Conservation (phyloP, 2,113 vertebrate species). For the Phylloscopus whistleri region DNA sequence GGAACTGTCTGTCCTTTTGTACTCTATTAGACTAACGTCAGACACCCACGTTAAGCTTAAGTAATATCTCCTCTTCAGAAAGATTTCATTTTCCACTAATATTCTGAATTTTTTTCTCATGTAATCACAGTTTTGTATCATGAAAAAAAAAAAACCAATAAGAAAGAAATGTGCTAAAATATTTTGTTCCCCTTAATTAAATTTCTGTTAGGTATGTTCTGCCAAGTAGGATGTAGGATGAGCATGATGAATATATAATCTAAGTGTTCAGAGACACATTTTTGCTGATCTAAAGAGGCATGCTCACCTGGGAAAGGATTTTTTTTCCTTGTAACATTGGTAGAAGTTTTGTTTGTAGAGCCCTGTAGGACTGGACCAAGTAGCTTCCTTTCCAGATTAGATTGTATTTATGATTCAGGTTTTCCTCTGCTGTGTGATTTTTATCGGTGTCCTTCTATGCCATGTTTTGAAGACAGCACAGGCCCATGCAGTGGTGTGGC, state of each 20-base stretch:
- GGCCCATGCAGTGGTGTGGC: background rate
- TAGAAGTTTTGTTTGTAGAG: background rate
- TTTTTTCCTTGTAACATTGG: background rate
- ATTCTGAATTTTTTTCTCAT: background rate
- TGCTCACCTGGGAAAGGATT: background rate
- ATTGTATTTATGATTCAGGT: background rate
- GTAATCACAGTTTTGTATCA: background rate
- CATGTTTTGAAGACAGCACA: background rate
- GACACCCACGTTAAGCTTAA: background rate
- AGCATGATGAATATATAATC: background rate
- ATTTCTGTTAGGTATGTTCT: background rate
- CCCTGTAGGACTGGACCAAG: background rate
- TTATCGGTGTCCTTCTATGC: background rate
- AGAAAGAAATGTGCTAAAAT: background rate
- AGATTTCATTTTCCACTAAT: background rate
- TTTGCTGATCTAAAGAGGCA: background rate
- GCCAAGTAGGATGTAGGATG: background rate
- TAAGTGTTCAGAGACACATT: background rate
- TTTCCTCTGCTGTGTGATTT: background rate
- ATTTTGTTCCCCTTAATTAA: background rate
- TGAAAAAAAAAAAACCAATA: background rate
- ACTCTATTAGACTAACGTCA: background rate
- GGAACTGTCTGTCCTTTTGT: slow-evolving; percentile 48
- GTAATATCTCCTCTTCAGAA: slow-evolving; percentile 28
- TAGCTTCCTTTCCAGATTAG: background rate